phyloP scores from a whole-genome alignment of 1,140 invertebrate genomes.

The Steinernema feltiae region DNA sequence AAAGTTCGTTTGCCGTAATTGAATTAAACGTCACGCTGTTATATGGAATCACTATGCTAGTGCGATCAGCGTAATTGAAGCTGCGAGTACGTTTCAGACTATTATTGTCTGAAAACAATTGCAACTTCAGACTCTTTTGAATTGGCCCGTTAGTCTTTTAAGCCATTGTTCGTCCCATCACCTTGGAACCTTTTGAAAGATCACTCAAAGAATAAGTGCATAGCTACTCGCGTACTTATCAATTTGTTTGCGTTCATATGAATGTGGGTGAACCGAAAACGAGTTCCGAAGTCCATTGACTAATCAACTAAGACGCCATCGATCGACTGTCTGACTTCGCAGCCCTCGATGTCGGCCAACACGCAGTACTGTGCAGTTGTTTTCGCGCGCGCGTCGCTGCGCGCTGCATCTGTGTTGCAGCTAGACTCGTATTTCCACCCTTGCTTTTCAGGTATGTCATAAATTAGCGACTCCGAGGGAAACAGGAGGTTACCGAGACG shows the following conservation, averaged over 20 bases:
- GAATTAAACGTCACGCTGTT: no score
- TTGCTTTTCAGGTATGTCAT: not conserved
- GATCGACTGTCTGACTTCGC: constrained; percentile 8
- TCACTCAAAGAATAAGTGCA: not conserved
- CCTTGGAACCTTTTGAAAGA: not conserved
- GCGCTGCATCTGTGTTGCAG: not conserved
- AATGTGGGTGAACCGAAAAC: not conserved
- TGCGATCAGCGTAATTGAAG: no score
- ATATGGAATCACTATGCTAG: no score
- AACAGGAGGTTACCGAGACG: not conserved
- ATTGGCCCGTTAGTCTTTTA: no score
- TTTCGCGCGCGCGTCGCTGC: not conserved
- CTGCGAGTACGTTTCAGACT: no score
- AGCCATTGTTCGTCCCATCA: no score
- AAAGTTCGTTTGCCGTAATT: no score
- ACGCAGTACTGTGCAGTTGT: not conserved
- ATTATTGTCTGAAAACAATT: no score
- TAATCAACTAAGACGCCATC: constrained; percentile 10
- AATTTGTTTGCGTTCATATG: not conserved
- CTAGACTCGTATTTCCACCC: not conserved
- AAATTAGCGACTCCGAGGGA: not conserved
- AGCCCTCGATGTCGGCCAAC: not conserved
- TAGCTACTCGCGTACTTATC: not conserved
- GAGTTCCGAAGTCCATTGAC: constrained; percentile 11
- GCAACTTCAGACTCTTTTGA: no score